Evolutionary conservation across 2,113 vertebrate genomes (phyloP).

Genomic region (Pavo muticus): DNA sequence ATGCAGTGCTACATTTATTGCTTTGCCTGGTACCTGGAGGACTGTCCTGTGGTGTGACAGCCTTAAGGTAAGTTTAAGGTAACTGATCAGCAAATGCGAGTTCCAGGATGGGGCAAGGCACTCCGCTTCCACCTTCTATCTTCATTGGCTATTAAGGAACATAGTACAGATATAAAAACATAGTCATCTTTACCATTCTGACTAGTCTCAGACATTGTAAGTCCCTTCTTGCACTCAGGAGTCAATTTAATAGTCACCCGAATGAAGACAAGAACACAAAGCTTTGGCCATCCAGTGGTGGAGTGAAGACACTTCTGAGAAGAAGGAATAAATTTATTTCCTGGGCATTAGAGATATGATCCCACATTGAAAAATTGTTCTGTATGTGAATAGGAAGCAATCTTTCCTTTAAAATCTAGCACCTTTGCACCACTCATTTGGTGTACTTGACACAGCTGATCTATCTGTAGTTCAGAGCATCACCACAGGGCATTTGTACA

Average conservation of each 20-base stretch:
- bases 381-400: neutral
- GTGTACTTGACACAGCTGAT: neutral
- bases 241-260: neutral
- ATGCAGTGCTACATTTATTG: neutral
- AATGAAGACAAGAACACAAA: neutral
- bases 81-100: neutral
- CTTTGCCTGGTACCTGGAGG: neutral
- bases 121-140: neutral
- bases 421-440: neutral
- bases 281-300: neutral
- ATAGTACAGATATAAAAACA: neutral
- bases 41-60: neutral
- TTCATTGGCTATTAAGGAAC: neutral
- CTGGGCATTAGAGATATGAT: neutral
- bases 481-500: conserved; percentile 36
- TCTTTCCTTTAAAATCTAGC: neutral
- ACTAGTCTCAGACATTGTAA: neutral
- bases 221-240: neutral
- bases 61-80: neutral
- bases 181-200: neutral
- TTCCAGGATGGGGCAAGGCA: neutral
- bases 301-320: neutral
- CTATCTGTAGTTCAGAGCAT: conserved; percentile 25
- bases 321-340: neutral
- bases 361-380: neutral